A percentile compares a stretch with the other conserved stretches of the same genome.
These are phyloP conservation scores for Embiotoca jacksoni DNA, from an alignment of 2,113 vertebrate species.

Conservation along the genomic window DNA sequence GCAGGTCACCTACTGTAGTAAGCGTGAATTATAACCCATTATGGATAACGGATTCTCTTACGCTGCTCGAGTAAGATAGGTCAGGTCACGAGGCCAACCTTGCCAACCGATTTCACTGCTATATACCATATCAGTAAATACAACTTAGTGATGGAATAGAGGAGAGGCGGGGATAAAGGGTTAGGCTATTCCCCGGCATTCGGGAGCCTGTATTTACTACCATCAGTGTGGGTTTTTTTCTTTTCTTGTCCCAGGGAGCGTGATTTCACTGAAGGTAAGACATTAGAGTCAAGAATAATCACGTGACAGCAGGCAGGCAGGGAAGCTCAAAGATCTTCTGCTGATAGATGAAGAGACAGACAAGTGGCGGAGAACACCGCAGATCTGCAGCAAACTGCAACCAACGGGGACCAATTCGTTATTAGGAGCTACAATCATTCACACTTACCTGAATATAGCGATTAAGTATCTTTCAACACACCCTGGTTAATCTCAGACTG, in stretches of 20 bases:
- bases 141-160: constrained; percentile 29
- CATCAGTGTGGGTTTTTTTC: constrained; percentile 18
- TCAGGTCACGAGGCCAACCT: constrained; percentile 44
- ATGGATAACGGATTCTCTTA: constrained; percentile 45
- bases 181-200: constrained; percentile 13
- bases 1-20: constrained; percentile 38
- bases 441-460: constrained; percentile 63
- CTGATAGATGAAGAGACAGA: constrained; percentile 56
- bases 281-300: constrained; percentile 59
- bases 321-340: constrained; percentile 46
- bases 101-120: constrained; percentile 16
- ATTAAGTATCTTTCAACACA: constrained; percentile 61
- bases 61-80: constrained; percentile 26
- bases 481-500: constrained; percentile 24
- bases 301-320: background rate
- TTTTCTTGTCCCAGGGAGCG: background rate
- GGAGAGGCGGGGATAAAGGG: constrained; percentile 39
- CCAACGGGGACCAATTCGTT: constrained; percentile 67
- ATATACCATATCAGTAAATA: constrained; percentile 39
- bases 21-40: constrained; percentile 50
- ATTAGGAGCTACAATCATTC: constrained; percentile 57
- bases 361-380: constrained; percentile 33
- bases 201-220: constrained; percentile 29
- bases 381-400: constrained; percentile 53
- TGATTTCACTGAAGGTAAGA: constrained; percentile 46